Percentiles rank a stretch among this genome's conserved stretches.
Conservation (phyloP, 2,797 vertebrate genomes). For the Sebastes goodei region DNA sequence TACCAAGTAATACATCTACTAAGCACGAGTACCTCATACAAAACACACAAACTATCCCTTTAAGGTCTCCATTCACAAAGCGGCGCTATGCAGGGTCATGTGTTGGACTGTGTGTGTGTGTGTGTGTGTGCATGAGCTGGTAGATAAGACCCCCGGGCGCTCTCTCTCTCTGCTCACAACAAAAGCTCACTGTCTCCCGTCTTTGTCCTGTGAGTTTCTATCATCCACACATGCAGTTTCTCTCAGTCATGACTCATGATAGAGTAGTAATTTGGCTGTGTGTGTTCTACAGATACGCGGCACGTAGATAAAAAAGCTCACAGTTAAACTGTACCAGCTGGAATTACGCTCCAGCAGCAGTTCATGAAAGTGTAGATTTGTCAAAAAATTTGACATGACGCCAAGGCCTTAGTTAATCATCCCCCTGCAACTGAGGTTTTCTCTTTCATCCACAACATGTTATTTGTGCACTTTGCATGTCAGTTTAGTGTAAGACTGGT, state of each 20-base stretch:
- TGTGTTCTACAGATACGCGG: neutral
- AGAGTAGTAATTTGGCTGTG: neutral
- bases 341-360: constrained; percentile 15
- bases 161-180: constrained; percentile 13
- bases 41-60: too few relatives aligned
- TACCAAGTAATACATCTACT: too few relatives aligned
- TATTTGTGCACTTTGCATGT: constrained; percentile 1
- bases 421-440: neutral
- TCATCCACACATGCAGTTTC: constrained; percentile 9
- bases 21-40: too few relatives aligned
- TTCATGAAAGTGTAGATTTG: constrained; percentile 11
- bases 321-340: constrained; percentile 50
- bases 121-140: neutral
- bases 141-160: constrained; percentile 13
- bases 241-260: constrained; percentile 6
- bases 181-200: constrained; percentile 45
- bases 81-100: constrained; percentile 26
- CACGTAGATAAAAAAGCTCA: neutral
- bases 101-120: constrained; percentile 12
- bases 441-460: neutral
- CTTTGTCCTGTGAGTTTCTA: constrained; percentile 16
- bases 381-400: constrained; percentile 20
- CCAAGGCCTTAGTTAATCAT: constrained; percentile 54
- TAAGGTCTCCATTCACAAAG: constrained; percentile 31
- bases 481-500: neutral